A percentile compares a stretch with the other conserved stretches of the same genome.
Conservation (phyloP, 2,113 vertebrate genomes). For the Ameiurus melas region DNA sequence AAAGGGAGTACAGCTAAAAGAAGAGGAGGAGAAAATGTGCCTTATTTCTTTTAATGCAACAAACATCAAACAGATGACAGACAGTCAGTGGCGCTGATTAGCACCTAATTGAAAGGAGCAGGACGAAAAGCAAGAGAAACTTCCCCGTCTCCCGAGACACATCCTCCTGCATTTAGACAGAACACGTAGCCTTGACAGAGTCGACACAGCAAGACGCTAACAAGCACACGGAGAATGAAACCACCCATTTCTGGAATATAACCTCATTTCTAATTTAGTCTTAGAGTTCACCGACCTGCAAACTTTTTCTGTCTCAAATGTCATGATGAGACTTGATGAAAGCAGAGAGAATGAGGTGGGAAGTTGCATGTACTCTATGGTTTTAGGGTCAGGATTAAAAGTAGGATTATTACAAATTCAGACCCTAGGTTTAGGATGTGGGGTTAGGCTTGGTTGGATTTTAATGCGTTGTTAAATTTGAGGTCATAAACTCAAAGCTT, state of each 20-base stretch:
- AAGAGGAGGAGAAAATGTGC: not conserved
- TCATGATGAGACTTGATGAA: not conserved
- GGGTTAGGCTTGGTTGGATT: not conserved
- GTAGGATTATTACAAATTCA: not conserved
- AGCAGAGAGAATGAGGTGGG: not conserved
- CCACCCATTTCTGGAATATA: constrained; percentile 19
- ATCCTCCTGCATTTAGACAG: not conserved
- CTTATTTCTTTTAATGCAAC: not conserved
- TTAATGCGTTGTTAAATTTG: not conserved
- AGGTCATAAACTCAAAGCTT: not conserved
- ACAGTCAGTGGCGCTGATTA: constrained; percentile 24
- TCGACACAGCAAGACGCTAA: constrained; percentile 21
- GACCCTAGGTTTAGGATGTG: no score
- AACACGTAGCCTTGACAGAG: constrained; percentile 11
- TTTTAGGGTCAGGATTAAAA: not conserved
- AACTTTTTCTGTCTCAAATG: constrained; percentile 11
- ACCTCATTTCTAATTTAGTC: constrained; percentile 37
- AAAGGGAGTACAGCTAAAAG: not conserved
- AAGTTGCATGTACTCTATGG: not conserved
- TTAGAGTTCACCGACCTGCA: constrained; percentile 15
- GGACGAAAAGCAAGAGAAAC: not conserved
- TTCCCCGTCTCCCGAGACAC: not conserved
- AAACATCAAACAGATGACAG: constrained; percentile 37
- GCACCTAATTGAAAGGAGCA: constrained; percentile 33
- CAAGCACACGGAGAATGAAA: constrained; percentile 18